Base-by-base conservation (phyloP, 64 coral and sea anemone species). In the Acropora tenuis region DNA sequence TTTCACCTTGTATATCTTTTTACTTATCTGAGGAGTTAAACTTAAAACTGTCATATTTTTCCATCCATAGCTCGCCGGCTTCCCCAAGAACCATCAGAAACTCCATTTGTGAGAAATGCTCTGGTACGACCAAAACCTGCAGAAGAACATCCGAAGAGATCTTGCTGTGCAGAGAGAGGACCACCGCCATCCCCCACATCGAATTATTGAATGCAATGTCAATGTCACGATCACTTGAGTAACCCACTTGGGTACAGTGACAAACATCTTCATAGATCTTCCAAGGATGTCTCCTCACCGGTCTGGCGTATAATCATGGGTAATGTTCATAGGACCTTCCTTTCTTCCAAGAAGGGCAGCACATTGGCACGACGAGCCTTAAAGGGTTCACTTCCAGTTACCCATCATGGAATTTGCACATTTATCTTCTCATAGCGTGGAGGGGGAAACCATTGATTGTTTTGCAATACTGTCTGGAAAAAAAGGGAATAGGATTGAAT, bases 31-130 rank as follows among this genome's bases (percentile, higher is more conserved):
- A 55, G 52, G 4, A 9, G 52, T 55, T 55, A 15, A 13, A 40
- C 18, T 71, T 71, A 71, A 71, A 20, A 5, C 17, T 30, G 13
- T 20, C 68, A 3, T 20, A 43, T 81, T 44, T 6, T 81, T 42
- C 10, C 10, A 9, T 48, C 6, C 47, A 47, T 69, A 85, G 82
- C 82, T 72, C 82, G 65, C 44, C 45, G 65, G 49, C 82, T 85
- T 46, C 82, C 82, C 47, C 82, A 85, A 85, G 82, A 85, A 85
- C 61, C 48, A 49, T 43, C 61, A 71, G 82, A 85, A 30, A 1
- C 44, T 85, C 16, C 60, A 46, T 0, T 63, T n/a, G 82, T 13
- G 46, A 85, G 8, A 8, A 44, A 68, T 2, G 4, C 82, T n/a
- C 82, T 85, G 69, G 17, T 85, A 0, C 82, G 17, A 85, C 82